Conservation (phyloP, 2,797 vertebrate genomes). For the Hirundo rustica region DNA sequence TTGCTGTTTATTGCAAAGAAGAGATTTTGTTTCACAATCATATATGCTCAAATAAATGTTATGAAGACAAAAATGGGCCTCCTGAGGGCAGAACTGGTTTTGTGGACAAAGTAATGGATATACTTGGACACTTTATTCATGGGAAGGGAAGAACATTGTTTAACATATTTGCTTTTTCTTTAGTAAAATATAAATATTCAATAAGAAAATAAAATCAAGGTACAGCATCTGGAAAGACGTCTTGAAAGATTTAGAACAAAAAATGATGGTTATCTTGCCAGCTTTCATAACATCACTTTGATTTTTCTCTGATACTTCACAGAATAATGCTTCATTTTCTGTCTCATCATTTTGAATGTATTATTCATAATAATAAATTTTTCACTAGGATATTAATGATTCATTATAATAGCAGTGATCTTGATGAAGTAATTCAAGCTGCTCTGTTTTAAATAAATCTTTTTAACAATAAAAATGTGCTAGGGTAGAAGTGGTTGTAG, state of each 20-base stretch:
- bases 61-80: not conserved
- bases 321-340: conserved; percentile 71
- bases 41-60: not conserved
- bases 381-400: conserved; percentile 75
- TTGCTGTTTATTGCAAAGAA: not conserved
- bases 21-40: not conserved
- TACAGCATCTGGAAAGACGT: not conserved
- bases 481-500: conserved; percentile 27
- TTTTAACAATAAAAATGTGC: conserved; percentile 70
- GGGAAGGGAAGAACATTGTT: not conserved
- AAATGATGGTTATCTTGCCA: not conserved
- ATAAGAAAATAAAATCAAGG: not conserved
- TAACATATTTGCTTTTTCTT: not conserved
- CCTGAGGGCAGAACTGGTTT: not conserved
- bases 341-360: conserved; percentile 65
- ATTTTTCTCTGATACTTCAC: conserved; percentile 47
- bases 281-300: conserved; percentile 9
- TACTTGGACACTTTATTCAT: not conserved
- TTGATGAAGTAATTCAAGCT: conserved; percentile 49
- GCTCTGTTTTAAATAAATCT: conserved; percentile 63
- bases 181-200: not conserved
- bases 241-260: conserved; percentile 5
- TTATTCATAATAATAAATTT: conserved; percentile 75
- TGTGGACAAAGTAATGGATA: not conserved
- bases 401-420: conserved; percentile 73